Base-by-base conservation (phyloP, 2,797 vertebrate genomes). In the Enteromius viviparus region DNA sequence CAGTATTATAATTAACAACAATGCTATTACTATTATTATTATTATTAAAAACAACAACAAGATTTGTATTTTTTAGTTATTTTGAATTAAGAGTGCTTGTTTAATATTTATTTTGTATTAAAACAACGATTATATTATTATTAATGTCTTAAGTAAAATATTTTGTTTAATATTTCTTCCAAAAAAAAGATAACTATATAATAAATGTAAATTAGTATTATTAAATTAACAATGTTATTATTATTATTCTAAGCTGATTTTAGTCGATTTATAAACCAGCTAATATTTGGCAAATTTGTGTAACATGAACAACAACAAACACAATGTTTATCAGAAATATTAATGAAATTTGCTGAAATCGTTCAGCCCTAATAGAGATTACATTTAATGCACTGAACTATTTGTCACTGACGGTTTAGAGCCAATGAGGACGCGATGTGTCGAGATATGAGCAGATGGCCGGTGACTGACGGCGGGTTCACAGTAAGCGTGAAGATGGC, bases 401-500 rank as follows among this genome's bases (percentile, higher is more conserved):
- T 40, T n/a, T 6, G 70, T 51, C 4, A 7, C 14, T 5, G 40
- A 26, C 3, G 12, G 23, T 17, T 66, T 29, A 5, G 19, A 68
- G 77, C 6, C 40, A 17, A 37, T 19, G 26, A 37, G 26, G 47
- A 9, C 2, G 10, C 64, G 76, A 65, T 34, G 45, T 26, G 47
- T 78, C 17, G 12, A 12, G 60, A 76, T 51, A 76, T 58, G n/a
- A 80, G 34, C 78, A 80, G 66, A 80, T 60, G 78, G 78, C 23
- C n/a, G 32, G 49, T 58, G 47, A 69, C 69, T 29, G 51, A 58
- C 47, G 23, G 32, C 21, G 34, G 10, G 65, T 45, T 80, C 78
- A 80, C 49, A 71, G 47, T 15, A 29, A 69, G 49, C 26, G 66
- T 45, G 65, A 80, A 29, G 10, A 66, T 65, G 5, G 6, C 55